These are phyloP conservation scores for Conopomorpha cramerella DNA, from an alignment of 1,140 invertebrate genomes.

Conservation along the genomic window DNA sequence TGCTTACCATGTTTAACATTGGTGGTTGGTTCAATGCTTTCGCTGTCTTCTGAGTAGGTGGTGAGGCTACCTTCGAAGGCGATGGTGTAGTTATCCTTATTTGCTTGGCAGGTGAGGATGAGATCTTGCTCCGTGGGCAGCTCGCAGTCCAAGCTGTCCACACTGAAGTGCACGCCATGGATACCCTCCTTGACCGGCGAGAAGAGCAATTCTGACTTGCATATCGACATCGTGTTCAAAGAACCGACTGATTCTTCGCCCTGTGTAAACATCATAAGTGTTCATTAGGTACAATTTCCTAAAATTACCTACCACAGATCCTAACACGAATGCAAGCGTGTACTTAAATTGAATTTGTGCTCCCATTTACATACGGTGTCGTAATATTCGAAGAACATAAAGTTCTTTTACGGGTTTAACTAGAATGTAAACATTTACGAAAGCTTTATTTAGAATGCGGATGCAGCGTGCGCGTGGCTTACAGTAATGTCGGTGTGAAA, in stretches of 20 bases:
- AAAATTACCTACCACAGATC: too few species aligned
- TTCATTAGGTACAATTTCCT: too few species aligned
- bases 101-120: conserved; percentile 85
- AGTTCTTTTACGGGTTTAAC: conserved; percentile 27
- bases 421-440: conserved; percentile 44
- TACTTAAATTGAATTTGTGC: too few species aligned
- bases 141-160: conserved; percentile 89
- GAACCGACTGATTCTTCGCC: conserved; percentile 77
- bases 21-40: conserved; percentile 46
- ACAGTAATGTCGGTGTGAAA: too few species aligned
- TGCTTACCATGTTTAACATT: conserved; percentile 49
- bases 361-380: too few species aligned
- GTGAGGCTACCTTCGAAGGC: conserved; percentile 88
- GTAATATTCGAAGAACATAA: too few species aligned
- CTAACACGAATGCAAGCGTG: conserved; percentile 15
- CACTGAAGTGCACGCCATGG: conserved; percentile 78
- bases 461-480: conserved; percentile 14
- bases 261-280: too few species aligned
- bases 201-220: conserved; percentile 87
- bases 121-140: conserved; percentile 76
- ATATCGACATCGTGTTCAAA: conserved; percentile 81
- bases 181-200: conserved; percentile 86
- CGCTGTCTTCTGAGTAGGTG: conserved; percentile 83
- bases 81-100: conserved; percentile 94
- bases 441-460: conserved; percentile 20